Percentiles rank a stretch among this genome's conserved stretches.
Conservation (phyloP, 2,888 invertebrate genomes). For the Cactoblastis cactorum region DNA sequence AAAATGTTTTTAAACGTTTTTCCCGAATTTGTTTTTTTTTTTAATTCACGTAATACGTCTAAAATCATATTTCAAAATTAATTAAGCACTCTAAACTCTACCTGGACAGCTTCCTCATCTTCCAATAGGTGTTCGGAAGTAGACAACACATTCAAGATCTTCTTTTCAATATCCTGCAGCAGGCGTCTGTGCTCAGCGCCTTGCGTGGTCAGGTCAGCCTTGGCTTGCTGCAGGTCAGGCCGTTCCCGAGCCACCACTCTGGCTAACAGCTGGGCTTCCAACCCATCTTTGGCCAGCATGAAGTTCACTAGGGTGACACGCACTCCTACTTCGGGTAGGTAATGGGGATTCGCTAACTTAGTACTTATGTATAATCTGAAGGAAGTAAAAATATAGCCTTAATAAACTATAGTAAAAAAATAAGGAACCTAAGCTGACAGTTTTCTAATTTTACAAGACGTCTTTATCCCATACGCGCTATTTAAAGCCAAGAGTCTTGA, state of each 20-base stretch:
- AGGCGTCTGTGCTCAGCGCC: constrained; percentile 90
- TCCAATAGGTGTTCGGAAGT: constrained; percentile 83
- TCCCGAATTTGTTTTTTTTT: too few species aligned
- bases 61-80: too few species aligned
- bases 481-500: too few species aligned
- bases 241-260: constrained; percentile 95
- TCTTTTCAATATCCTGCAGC: constrained; percentile 93
- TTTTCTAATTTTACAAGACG: too few species aligned
- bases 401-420: too few species aligned
- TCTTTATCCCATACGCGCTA: too few species aligned
- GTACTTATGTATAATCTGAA: constrained; percentile 94
- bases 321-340: constrained; percentile 94
- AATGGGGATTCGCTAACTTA: constrained; percentile 95
- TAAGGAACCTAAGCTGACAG: too few species aligned
- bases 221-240: constrained; percentile 94
- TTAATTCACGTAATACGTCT: too few species aligned
- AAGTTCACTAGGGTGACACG: constrained; percentile 95
- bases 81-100: constrained; percentile 22
- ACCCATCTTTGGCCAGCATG: constrained; percentile 92
- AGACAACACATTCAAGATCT: constrained; percentile 84
- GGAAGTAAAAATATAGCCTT: too few species aligned
- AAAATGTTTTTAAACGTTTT: too few species aligned
- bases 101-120: constrained; percentile 93
- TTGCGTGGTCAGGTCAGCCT: constrained; percentile 91
- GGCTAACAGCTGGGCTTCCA: constrained; percentile 93